These are phyloP conservation scores for Prietella phreatophila DNA, from an alignment of 2,113 vertebrate species.

Conservation along the genomic window DNA sequence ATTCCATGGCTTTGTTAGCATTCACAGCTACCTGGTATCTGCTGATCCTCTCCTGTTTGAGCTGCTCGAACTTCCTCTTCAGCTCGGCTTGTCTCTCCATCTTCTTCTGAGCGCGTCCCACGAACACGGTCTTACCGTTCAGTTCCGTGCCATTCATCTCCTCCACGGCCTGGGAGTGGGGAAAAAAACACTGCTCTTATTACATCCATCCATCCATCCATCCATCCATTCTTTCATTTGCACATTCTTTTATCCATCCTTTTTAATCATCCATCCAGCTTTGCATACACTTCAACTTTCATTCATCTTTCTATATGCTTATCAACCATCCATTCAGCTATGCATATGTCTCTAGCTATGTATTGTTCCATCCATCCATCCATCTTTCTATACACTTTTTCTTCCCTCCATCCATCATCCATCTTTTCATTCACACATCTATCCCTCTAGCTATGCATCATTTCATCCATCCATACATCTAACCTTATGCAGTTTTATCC, in stretches of 20 bases:
- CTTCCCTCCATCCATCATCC: not conserved
- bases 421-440: no score
- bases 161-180: conserved; percentile 84
- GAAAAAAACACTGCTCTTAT: not conserved
- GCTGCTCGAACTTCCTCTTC: conserved; percentile 92
- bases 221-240: not conserved
- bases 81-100: conserved; percentile 96
- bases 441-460: not conserved
- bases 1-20: not conserved
- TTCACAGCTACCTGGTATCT: conserved; percentile 84
- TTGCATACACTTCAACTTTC: not conserved
- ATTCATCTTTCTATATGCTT: not conserved
- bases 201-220: not conserved
- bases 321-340: not conserved
- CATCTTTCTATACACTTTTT: not conserved
- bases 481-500: no score
- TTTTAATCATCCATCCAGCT: not conserved
- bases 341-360: not conserved
- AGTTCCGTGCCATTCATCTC: conserved; percentile 98
- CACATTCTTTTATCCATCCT: not conserved
- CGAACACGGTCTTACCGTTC: conserved; percentile 91
- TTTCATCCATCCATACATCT: no score
- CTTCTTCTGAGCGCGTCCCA: conserved; percentile 97
- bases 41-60: conserved; percentile 97
- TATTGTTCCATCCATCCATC: not conserved